Conservation (phyloP, 2,113 vertebrate genomes). For the Columba livia region DNA sequence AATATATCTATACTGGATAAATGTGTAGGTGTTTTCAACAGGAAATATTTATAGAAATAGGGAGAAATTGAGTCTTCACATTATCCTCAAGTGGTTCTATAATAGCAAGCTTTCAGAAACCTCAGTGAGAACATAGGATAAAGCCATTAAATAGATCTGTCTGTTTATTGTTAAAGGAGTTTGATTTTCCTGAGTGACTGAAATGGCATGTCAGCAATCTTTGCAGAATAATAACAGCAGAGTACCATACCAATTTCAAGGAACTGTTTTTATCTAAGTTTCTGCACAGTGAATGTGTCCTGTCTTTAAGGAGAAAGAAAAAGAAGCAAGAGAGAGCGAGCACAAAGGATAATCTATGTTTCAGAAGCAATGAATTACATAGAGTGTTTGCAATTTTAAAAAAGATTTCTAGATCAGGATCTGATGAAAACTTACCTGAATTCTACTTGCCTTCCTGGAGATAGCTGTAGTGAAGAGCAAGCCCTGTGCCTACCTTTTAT, state of each 20-base stretch:
- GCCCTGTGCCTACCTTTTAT: constrained; percentile 73
- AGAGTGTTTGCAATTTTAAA: not conserved
- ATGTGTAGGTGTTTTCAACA: not conserved
- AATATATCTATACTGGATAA: not conserved
- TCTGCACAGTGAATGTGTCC: not conserved
- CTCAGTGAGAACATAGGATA: not conserved
- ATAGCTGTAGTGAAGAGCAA: constrained; percentile 29
- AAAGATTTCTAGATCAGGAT: not conserved
- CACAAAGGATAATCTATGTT: not conserved
- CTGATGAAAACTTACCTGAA: constrained; percentile 64
- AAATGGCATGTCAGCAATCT: not conserved
- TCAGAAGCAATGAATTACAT: not conserved
- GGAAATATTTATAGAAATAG: not conserved
- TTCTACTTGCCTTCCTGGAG: not conserved
- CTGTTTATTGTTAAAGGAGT: not conserved
- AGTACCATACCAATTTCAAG: not conserved
- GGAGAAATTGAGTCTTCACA: not conserved
- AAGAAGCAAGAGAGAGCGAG: not conserved
- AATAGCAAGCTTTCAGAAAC: not conserved
- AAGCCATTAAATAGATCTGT: not conserved
- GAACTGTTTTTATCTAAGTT: not conserved
- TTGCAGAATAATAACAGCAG: not conserved
- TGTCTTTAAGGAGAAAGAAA: not conserved
- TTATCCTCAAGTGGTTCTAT: not conserved
- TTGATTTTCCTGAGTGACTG: not conserved